phyloP scores from a whole-genome alignment of 1,140 invertebrate genomes.

The Vanessa tameamea region DNA sequence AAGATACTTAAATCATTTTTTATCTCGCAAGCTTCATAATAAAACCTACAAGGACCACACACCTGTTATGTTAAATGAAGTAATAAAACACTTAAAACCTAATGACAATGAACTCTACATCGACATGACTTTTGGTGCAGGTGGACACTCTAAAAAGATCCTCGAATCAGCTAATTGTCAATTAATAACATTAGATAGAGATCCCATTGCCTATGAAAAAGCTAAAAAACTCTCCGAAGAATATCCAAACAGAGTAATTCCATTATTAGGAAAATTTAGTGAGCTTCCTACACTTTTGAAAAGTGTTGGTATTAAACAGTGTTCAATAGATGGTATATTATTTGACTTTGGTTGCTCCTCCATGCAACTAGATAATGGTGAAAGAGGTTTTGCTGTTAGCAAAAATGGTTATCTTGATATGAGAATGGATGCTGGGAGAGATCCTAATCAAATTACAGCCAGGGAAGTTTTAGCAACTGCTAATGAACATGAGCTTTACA shows the following conservation, averaged over 20 bases:
- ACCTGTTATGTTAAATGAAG: conserved; percentile 81
- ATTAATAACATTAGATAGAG: conserved; percentile 93
- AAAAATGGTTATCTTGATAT: conserved; percentile 95
- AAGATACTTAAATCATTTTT: conserved; percentile 50
- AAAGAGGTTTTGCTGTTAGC: conserved; percentile 92
- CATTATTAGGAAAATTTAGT: conserved; percentile 93
- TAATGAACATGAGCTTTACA: conserved; percentile 88
- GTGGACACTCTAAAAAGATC: conserved; percentile 89
- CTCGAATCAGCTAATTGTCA: conserved; percentile 84
- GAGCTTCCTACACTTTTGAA: conserved; percentile 88
- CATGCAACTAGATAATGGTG: conserved; percentile 93
- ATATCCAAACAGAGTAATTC: conserved; percentile 87
- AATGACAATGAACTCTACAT: conserved; percentile 83
- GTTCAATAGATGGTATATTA: conserved; percentile 91
- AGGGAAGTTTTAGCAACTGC: conserved; percentile 91
- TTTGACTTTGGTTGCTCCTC: conserved; percentile 98
- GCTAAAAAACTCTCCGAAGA: conserved; percentile 83
- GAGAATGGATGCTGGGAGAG: conserved; percentile 93
- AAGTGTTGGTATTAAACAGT: conserved; percentile 81
- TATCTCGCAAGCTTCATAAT: conserved; percentile 60
- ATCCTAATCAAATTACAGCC: conserved; percentile 87
- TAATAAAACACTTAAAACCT: conserved; percentile 85
- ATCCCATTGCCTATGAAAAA: conserved; percentile 88
- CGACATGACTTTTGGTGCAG: conserved; percentile 97
- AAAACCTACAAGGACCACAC: conserved; percentile 28